phyloP scores from a whole-genome alignment of 1,140 invertebrate genomes.

The Hycleus phaleratus region DNA sequence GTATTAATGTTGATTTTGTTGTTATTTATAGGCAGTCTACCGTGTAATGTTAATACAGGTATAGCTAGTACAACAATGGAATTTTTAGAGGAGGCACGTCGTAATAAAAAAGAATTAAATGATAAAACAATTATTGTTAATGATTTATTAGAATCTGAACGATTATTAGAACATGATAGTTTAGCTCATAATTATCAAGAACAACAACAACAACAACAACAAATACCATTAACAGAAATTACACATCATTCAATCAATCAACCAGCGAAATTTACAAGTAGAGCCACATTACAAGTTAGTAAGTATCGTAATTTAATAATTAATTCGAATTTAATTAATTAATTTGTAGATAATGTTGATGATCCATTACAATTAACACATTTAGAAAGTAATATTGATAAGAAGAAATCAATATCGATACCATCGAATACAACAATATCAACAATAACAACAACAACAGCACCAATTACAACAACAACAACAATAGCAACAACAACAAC shows the following conservation, averaged over 20 bases:
- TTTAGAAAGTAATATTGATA: slow-evolving; percentile 7
- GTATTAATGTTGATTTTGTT: neutral
- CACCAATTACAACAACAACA: too few species aligned
- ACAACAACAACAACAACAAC: neutral
- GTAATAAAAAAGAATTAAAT: neutral
- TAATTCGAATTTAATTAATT: neutral
- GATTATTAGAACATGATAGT: slow-evolving; percentile 30
- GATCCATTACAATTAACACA: slow-evolving; percentile 22
- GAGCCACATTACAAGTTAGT: slow-evolving; percentile 27
- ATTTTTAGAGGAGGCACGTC: slow-evolving; percentile 32
- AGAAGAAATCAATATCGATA: neutral
- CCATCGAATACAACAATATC: too few species aligned
- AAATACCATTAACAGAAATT: neutral
- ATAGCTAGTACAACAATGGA: slow-evolving; percentile 19
- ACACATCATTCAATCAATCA: neutral
- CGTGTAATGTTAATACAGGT: slow-evolving; percentile 35
- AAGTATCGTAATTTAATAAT: slow-evolving; percentile 1
- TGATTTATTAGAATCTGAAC: slow-evolving; percentile 20
- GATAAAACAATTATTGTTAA: slow-evolving; percentile 17
- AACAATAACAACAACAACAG: too few species aligned
- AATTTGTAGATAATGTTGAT: slow-evolving; percentile 21
- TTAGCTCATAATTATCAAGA: slow-evolving; percentile 23
- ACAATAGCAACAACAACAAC: too few species aligned
- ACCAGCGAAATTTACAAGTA: slow-evolving; percentile 20
- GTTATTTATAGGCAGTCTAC: slow-evolving; percentile 31